Evolutionary conservation across 2,113 vertebrate genomes (phyloP).

Genomic region (Gasterosteus nipponicus): DNA sequence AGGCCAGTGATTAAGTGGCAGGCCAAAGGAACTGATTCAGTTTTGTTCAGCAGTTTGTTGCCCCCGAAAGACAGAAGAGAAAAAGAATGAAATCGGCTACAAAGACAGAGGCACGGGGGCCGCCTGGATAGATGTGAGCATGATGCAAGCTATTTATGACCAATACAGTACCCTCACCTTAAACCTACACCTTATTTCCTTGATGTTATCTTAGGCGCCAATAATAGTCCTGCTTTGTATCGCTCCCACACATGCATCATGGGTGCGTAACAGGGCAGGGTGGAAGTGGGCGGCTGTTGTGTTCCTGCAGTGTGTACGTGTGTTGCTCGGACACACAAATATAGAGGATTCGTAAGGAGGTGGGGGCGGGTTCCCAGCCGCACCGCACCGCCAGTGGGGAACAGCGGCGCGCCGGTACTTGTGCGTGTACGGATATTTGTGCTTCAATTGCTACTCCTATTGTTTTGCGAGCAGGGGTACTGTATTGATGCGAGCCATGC

Average conservation of each 20-base stretch:
- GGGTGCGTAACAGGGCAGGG: constrained; percentile 28
- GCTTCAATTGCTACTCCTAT: background rate
- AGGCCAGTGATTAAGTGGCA: constrained; percentile 60
- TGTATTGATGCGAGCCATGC: constrained; percentile 54
- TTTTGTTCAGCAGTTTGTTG: constrained; percentile 71
- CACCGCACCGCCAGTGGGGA: constrained; percentile 18
- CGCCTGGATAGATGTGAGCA: constrained; percentile 64
- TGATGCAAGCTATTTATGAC: constrained; percentile 66
- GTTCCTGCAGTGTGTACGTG: constrained; percentile 35
- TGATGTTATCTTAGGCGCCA: constrained; percentile 63
- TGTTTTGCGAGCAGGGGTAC: constrained; percentile 11
- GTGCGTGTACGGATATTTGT: constrained; percentile 1
- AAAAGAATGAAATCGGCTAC: constrained; percentile 33
- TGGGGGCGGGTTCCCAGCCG: no score
- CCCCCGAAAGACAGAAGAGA: constrained; percentile 52
- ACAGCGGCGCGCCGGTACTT: background rate
- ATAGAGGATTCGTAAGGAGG: constrained; percentile 1
- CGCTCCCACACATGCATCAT: constrained; percentile 47
- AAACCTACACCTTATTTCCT: constrained; percentile 31
- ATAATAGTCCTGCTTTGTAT: constrained; percentile 62
- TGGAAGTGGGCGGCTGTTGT: constrained; percentile 27
- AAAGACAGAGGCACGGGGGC: constrained; percentile 38
- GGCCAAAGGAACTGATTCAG: constrained; percentile 58
- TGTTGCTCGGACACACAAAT: constrained; percentile 36
- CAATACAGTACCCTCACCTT: constrained; percentile 65